Evolutionary conservation across 2,888 invertebrate species (phyloP).

Genomic region (Parnassius orleans): DNA sequence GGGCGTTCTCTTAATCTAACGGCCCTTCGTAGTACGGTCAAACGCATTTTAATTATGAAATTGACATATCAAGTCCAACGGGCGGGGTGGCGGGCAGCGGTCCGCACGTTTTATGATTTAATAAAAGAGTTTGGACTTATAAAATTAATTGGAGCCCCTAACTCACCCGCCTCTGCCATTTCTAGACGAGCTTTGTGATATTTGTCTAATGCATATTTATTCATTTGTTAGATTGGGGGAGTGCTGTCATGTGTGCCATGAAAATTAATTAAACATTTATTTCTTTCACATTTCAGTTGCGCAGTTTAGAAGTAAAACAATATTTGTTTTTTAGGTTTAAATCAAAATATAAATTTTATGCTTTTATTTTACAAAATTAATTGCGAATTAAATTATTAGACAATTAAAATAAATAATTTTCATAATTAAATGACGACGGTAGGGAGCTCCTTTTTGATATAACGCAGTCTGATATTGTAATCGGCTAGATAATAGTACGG

Average conservation of each 20-base stretch:
- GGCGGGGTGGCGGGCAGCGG: conserved; percentile 44
- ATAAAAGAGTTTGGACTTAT: conserved; percentile 74
- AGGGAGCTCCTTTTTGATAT: too few relatives aligned
- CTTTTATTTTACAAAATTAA: too few relatives aligned
- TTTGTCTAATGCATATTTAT: conserved; percentile 77
- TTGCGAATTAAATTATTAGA: too few relatives aligned
- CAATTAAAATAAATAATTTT: too few relatives aligned
- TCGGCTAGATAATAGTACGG: too few relatives aligned
- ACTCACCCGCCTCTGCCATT: conserved; percentile 50
- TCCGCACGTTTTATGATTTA: conserved; percentile 70
- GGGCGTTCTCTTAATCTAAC: conserved; percentile 62
- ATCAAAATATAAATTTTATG: too few relatives aligned
- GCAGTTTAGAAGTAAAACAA: conserved; percentile 20
- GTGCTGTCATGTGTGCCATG: conserved; percentile 52
- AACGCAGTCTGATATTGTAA: too few relatives aligned
- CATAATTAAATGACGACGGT: too few relatives aligned
- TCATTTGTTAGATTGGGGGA: conserved; percentile 61
- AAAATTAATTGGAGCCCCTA: conserved; percentile 64
- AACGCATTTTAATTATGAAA: conserved; percentile 79
- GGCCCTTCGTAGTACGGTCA: conserved; percentile 67
- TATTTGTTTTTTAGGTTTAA: background rate
- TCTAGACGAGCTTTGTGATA: conserved; percentile 59
- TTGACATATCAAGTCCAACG: conserved; percentile 69
- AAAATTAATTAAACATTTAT: conserved; percentile 48
- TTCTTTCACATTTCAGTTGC: conserved; percentile 26